A percentile compares a stretch with the other conserved stretches of the same genome.
phyloP scores from a whole-genome alignment of 64 coral and sea anemone species.

The Actinia equina region DNA sequence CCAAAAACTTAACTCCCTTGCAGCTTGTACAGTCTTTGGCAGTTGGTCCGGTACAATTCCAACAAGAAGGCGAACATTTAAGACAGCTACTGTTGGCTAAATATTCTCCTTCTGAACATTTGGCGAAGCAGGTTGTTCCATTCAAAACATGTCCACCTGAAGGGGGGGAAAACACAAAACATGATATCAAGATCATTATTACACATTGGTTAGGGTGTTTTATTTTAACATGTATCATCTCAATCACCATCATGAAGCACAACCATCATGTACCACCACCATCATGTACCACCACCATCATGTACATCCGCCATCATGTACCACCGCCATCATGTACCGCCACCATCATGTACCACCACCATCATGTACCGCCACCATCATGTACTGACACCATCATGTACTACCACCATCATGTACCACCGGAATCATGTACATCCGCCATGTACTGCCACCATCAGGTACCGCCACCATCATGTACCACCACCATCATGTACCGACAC shows the following conservation, averaged over 20 bases:
- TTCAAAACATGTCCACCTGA: slow-evolving; percentile 54
- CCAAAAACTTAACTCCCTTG: slow-evolving; percentile 82
- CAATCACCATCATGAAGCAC: too few relatives aligned
- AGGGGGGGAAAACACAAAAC: neutral
- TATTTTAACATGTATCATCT: too few relatives aligned
- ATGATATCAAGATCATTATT: neutral
- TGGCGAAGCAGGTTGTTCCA: slow-evolving; percentile 34
- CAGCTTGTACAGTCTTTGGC: slow-evolving; percentile 73
- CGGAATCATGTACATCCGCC: too few relatives aligned
- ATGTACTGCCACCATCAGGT: neutral
- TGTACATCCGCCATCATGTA: too few relatives aligned
- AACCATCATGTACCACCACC: too few relatives aligned
- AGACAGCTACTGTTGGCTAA: slow-evolving; percentile 26
- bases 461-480: neutral
- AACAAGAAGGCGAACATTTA: slow-evolving; percentile 70
- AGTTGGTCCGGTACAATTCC: slow-evolving; percentile 63
- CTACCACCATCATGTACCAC: neutral
- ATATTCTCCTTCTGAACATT: slow-evolving; percentile 54
- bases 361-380: neutral
- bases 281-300: too few relatives aligned
- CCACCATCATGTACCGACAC: neutral
- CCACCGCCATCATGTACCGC: neutral
- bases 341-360: too few relatives aligned
- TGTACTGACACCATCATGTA: neutral
- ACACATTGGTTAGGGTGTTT: neutral